Base-by-base conservation (phyloP, 2,888 invertebrate species). In the Cybosia mesomella region DNA sequence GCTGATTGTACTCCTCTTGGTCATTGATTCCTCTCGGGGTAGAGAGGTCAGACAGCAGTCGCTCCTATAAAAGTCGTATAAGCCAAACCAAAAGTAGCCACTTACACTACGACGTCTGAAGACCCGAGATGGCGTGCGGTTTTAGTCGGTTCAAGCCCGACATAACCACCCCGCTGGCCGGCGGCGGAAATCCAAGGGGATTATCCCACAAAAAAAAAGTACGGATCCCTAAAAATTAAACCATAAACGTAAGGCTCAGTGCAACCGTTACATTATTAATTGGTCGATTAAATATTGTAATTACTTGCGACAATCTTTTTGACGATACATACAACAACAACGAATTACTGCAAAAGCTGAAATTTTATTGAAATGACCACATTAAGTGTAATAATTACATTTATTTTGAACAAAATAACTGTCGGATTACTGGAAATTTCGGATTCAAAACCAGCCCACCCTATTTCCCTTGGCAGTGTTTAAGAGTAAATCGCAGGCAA, bases 381-480 rank as follows among this genome's bases (percentile, higher is more conserved):
- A 79, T 79, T 71, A 72, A 73, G 62, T 70, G 76, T 70, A 73
- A 79, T 73, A 74, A 81, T 69, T 78, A 69, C 67, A 74, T 68
- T 80, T 75, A 76, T 78, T 75, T 74, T 69, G 72, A 61, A 76
- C 70, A 76, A 75, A 76, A 82, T 85, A 80, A 82, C 81, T 77
- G 80, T 74, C 72, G 70, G 70, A 80, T 79, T 78, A 76, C 74
- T 75, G 73, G 67, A 73, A 81, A 82, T 77, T 77, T 75, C 73
- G 73, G 75, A 68, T 55, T 54, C 63, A 67, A 63, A 68, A 72
- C 71, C 71, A 68, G 60, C 71, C 65, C 71, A 78, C 68, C 69
- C 68, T 74, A 74, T 77, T 76, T 79, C 87, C 86, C 86, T 75
- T 68, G 85, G 80, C 76, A 76, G 84, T 82, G 71, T 85, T 88